Conservation (phyloP, 2,888 invertebrate genomes). For the Pheosia gnoma region DNA sequence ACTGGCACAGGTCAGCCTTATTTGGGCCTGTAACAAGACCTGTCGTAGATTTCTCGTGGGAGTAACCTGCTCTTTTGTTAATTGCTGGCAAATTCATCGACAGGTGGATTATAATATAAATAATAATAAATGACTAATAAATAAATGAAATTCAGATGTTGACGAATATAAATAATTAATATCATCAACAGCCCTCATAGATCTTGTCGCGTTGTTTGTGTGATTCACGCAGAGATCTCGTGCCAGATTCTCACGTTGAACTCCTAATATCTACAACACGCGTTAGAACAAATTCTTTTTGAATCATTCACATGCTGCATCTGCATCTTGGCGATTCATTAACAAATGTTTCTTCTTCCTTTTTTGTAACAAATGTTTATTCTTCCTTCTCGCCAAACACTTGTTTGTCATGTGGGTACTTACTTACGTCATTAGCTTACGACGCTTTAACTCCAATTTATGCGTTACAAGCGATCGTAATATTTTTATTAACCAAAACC, state of each 20-base stretch:
- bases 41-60: slow-evolving; percentile 61
- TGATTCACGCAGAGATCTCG: slow-evolving; percentile 58
- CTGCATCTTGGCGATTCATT: slow-evolving; percentile 28
- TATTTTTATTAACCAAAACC: slow-evolving; percentile 23
- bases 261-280: slow-evolving; percentile 47
- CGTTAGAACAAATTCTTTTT: slow-evolving; percentile 48
- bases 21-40: slow-evolving; percentile 55
- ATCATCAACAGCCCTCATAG: slow-evolving; percentile 30
- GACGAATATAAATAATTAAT: slow-evolving; percentile 17
- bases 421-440: neutral
- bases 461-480: neutral
- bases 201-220: slow-evolving; percentile 41
- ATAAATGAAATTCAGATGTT: slow-evolving; percentile 19
- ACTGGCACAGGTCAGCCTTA: slow-evolving; percentile 60
- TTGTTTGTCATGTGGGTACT: neutral
- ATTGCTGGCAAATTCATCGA: slow-evolving; percentile 31
- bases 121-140: slow-evolving; percentile 1
- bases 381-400: neutral
- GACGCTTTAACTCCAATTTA: neutral
- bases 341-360: neutral
- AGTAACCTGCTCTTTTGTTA: slow-evolving; percentile 52
- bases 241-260: slow-evolving; percentile 61
- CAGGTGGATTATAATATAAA: slow-evolving; percentile 42
- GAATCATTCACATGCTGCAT: slow-evolving; percentile 48
- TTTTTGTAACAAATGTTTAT: neutral